Base-by-base conservation (phyloP, 2,113 vertebrate species). In the Uria lomvia region DNA sequence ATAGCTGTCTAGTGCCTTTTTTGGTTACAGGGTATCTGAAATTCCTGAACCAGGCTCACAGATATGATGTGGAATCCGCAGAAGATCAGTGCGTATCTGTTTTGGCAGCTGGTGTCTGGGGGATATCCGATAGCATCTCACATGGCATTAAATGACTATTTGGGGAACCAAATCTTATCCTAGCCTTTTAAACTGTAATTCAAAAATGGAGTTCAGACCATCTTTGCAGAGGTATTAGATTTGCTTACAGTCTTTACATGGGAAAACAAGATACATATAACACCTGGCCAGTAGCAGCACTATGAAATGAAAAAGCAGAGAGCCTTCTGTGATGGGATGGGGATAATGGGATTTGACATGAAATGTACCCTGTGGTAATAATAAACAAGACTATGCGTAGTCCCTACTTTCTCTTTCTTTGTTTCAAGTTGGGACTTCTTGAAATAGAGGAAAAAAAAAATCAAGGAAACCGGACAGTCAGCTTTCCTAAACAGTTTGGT, bases 391-490 rank as follows among this genome's bases (percentile, higher is more conserved):
- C 3, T 79, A 2, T 30, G 52, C 45, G n/a, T 42, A 23, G 3
- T 30, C 53, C 20, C 36, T 68, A 5, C 7, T 3, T 81, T 67
- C 32, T 65, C 17, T 65, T 74, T 50, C 22, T 77, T 71, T 15
- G 2, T 38, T 67, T 68, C 27, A 40, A 76, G 15, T 19, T 32
- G 13, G 16, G 22, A 76, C 11, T 1, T 76, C 27, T 86, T 56
- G 19, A 55, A 62, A 50, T 1, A 52, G 17, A 65, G 26, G 11
- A 3, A 14, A 63, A 65, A 65, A 65, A 65, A 68, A 0, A 0
- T 8, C 30, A 85, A 20, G 15, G 36, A 70, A 65, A 9, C 10
- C 66, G 40, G 38, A 7, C 11, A 78, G 27, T n/a, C 77, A 91
- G 9, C 15, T 12, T 8, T 58, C 38, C 29, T 77, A 4, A 67